These are phyloP conservation scores for Bolborhynchus lineola DNA, from an alignment of 2,113 vertebrate species.

Conservation along the genomic window DNA sequence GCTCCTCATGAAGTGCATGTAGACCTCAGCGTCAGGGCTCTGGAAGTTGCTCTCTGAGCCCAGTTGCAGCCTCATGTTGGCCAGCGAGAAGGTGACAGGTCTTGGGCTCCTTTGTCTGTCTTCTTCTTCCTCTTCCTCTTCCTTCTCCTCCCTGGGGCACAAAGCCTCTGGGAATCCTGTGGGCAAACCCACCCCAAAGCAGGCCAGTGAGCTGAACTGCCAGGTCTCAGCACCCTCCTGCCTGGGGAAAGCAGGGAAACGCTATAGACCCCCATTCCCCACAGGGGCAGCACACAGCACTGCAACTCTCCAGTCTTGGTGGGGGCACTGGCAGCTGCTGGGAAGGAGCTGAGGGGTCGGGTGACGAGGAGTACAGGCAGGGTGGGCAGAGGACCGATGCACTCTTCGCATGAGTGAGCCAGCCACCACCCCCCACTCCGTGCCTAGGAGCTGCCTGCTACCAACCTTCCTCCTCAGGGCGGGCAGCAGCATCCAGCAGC, in stretches of 20 bases:
- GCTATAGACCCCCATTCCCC: background rate
- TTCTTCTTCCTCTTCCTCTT: background rate
- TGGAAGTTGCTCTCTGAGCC: constrained; percentile 60
- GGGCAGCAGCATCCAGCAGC: background rate
- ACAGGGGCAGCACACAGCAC: background rate
- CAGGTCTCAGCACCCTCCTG: background rate
- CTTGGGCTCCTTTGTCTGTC: background rate
- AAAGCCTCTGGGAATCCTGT: background rate
- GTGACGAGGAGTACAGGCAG: accelerated
- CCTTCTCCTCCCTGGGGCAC: background rate
- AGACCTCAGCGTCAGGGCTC: constrained; percentile 77
- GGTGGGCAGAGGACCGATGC: background rate
- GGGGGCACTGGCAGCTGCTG: background rate
- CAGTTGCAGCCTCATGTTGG: constrained; percentile 31
- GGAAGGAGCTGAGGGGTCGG: background rate
- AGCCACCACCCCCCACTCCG: background rate
- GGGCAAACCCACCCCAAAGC: background rate
- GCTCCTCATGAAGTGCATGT: constrained; percentile 93
- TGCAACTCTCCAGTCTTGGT: background rate
- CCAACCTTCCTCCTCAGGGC: constrained; percentile 34
- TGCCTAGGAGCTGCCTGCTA: background rate
- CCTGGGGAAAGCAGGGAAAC: background rate
- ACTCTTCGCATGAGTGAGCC: background rate
- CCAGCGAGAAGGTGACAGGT: background rate
- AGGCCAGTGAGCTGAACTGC: background rate